Percentiles rank a stretch among this genome's conserved stretches.
Conservation (phyloP, 2,888 invertebrate genomes). For the Entomobrya multifasciata region DNA sequence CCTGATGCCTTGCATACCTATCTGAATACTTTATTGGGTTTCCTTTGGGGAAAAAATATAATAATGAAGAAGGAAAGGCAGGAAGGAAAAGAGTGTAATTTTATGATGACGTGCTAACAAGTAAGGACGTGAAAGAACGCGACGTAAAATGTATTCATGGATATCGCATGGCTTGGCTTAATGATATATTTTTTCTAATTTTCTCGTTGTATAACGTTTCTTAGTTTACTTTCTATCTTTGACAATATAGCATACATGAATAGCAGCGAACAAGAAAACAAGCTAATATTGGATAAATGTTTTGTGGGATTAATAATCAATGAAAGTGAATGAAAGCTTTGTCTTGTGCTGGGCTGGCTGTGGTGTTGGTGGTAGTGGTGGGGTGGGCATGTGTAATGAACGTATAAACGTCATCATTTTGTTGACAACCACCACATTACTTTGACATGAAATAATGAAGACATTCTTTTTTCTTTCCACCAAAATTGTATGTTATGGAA, state of each 20-base stretch:
- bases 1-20: neutral
- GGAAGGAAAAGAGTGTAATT: neutral
- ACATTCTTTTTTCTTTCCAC: neutral
- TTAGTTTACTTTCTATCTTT: too few species aligned
- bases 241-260: too few species aligned
- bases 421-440: neutral
- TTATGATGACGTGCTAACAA: slow-evolving; percentile 6
- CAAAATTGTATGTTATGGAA: too few species aligned
- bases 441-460: neutral
- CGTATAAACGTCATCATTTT: neutral
- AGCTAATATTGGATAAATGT: slow-evolving; percentile 12
- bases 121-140: neutral
- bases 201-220: too few species aligned
- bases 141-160: neutral
- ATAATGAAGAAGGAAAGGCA: neutral
- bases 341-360: neutral
- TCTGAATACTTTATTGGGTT: neutral
- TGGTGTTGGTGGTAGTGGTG: neutral
- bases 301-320: neutral
- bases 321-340: neutral
- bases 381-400: neutral
- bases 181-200: neutral
- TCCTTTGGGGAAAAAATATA: neutral
- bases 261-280: too few species aligned
- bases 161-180: neutral